Conservation (phyloP, 1,140 invertebrate species). For the Chrysomallon squamiferum region DNA sequence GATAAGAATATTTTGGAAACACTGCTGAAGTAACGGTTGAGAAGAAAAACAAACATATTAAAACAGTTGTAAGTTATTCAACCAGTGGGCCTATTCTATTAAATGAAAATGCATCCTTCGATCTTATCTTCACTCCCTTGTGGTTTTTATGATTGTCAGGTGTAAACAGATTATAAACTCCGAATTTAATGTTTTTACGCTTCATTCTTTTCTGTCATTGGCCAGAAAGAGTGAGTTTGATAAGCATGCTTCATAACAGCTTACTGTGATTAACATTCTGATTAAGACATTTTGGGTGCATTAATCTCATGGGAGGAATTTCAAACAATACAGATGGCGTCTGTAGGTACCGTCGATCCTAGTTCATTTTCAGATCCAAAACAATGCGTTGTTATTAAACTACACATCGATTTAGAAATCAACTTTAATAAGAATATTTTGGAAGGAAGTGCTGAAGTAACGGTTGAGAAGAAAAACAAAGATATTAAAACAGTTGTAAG, state of each 20-base stretch:
- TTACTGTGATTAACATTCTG: too few relatives aligned
- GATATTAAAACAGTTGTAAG: conserved; percentile 41
- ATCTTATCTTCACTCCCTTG: too few relatives aligned
- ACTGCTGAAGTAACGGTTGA: conserved; percentile 56
- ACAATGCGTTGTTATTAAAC: conserved; percentile 69
- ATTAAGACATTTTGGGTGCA: too few relatives aligned
- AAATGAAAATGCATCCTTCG: too few relatives aligned
- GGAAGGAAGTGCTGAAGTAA: conserved; percentile 59
- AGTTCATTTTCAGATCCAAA: conserved; percentile 75
- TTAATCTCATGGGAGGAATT: too few relatives aligned
- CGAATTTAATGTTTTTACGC: too few relatives aligned
- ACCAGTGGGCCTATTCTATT: too few relatives aligned
- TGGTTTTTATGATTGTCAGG: too few relatives aligned
- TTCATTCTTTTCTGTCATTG: too few relatives aligned
- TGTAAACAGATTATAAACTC: too few relatives aligned
- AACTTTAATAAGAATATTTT: conserved; percentile 65
- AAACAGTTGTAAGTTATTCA: conserved; percentile 37
- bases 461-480: conserved; percentile 46
- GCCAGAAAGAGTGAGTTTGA: too few relatives aligned
- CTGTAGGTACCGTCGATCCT: conserved; percentile 70
- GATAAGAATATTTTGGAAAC: conserved; percentile 59
- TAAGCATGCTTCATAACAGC: too few relatives aligned
- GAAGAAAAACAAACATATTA: conserved; percentile 33
- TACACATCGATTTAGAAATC: conserved; percentile 73
- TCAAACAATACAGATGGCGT: conserved; percentile 20